Base-by-base conservation (phyloP, 2,113 vertebrate species). In the Maccullochella peelii region DNA sequence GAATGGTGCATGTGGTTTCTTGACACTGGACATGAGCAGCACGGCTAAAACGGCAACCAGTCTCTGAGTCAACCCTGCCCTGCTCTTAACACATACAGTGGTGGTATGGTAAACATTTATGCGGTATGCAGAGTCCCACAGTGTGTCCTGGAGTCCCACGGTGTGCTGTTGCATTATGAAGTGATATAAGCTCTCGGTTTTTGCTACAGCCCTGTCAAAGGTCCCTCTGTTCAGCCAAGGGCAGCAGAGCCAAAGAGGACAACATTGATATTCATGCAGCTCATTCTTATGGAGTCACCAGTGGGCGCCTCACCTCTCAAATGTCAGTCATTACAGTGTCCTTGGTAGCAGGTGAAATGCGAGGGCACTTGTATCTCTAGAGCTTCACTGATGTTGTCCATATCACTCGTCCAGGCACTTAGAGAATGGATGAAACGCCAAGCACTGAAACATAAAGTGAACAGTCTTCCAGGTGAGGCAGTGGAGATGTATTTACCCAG, bases 231-330 rank as follows among this genome's bases (percentile, higher is more conserved):
- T 76, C 58, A 63, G 67, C 63, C 75, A 83, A 89, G 86, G 76
- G 78, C 77, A 73, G 73, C 44, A 20, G 55, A 25, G 71, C 55
- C 49, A 10, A 62, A 38, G 57, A 87, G 91, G 87, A 91, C 87
- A 91, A 47, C 88, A 81, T 88, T 86, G 87, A 91, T 85, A 93
- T 93, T 93, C 87, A 91, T 82, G 70, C 47, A 15, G 63, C 72
- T 3, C 2, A 61, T 72, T 78, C 78, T 88, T 55, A 82, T 8
- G 76, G 80, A 82, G 75, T 79, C 86, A 59, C 80, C 75, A 33
- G 72, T 30, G 65, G 77, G 72, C 20, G 59, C 80, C 79, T 79
- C 83, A 59, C 86, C 86, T 71, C 84, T 90, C 84, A 90, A 59
- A 82, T 81, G 87, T 88, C 91, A 82, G 78, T 91, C 87, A 74